Evolutionary conservation across 2,797 vertebrate genomes (phyloP).

Genomic region (Lophius americanus): DNA sequence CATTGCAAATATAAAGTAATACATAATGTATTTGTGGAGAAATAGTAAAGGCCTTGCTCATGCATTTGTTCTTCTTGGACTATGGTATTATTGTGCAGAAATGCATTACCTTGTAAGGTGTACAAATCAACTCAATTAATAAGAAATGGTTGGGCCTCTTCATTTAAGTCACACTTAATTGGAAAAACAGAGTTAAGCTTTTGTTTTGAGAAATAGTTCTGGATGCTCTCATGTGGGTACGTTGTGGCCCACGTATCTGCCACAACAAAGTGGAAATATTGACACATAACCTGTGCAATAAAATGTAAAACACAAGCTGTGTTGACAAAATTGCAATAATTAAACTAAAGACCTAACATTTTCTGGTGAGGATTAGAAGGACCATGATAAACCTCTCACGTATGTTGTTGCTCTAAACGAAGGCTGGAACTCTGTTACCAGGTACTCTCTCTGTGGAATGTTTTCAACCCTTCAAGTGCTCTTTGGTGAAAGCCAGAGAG

Average conservation of each 20-base stretch:
- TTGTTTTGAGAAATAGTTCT: no score
- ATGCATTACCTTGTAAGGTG: background rate
- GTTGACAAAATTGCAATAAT: constrained; percentile 18
- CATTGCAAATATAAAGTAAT: background rate
- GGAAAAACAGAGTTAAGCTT: no score
- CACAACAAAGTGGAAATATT: constrained; percentile 9
- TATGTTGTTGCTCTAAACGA: constrained; percentile 31
- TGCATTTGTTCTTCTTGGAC: background rate
- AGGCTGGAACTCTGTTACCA: constrained; percentile 59
- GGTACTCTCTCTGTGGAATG: constrained; percentile 80
- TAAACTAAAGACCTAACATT: constrained; percentile 29
- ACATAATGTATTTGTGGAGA: background rate
- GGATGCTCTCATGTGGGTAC: background rate
- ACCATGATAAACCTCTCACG: constrained; percentile 48
- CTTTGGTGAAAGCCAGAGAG: constrained; percentile 68
- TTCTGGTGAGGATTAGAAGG: constrained; percentile 42
- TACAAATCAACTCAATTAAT: background rate
- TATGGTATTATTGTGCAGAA: background rate
- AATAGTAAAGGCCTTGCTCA: background rate
- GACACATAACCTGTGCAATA: constrained; percentile 13
- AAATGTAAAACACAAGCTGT: constrained; percentile 20
- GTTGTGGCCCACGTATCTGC: constrained; percentile 1
- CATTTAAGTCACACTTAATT: no score
- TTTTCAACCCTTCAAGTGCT: constrained; percentile 78
- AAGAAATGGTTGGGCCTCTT: no score